Evolutionary conservation across 1,140 invertebrate genomes (phyloP).

Genomic region (Lordiphosa mommai): DNA sequence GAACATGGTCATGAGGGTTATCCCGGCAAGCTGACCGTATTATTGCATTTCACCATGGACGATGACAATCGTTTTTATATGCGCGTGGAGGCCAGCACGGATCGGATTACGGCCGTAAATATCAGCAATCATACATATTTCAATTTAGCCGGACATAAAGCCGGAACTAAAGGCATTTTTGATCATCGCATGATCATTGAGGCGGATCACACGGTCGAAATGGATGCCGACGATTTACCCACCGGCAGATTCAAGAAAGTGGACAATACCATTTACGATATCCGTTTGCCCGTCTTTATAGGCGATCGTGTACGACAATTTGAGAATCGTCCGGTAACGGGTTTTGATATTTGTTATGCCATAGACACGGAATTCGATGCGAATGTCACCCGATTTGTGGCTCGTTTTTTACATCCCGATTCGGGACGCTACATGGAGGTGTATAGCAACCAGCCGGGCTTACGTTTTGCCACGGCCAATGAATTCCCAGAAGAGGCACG

Average conservation of each 20-base stretch:
- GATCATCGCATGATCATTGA: conserved; percentile 88
- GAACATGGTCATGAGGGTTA: conserved; percentile 92
- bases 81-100: conserved; percentile 86
- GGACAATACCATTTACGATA: conserved; percentile 85
- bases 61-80: conserved; percentile 86
- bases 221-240: conserved; percentile 85
- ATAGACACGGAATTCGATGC: conserved; percentile 77
- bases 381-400: conserved; percentile 35
- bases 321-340: conserved; percentile 67
- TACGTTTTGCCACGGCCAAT: conserved; percentile 93
- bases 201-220: conserved; percentile 87
- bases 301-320: conserved; percentile 79
- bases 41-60: conserved; percentile 86
- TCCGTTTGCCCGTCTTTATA: conserved; percentile 82
- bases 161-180: conserved; percentile 82
- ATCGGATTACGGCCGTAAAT: conserved; percentile 91
- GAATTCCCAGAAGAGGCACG: conserved; percentile 82
- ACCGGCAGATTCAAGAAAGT: conserved; percentile 87
- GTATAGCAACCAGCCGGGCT: conserved; percentile 90
- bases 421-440: conserved; percentile 85
- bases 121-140: conserved; percentile 96
- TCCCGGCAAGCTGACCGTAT: conserved; percentile 87
- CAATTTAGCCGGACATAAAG: conserved; percentile 91
- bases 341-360: conserved; percentile 90
- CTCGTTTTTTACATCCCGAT: conserved; percentile 80